phyloP scores from a whole-genome alignment of 2,797 vertebrate species.

The Atherinosoma microstoma region DNA sequence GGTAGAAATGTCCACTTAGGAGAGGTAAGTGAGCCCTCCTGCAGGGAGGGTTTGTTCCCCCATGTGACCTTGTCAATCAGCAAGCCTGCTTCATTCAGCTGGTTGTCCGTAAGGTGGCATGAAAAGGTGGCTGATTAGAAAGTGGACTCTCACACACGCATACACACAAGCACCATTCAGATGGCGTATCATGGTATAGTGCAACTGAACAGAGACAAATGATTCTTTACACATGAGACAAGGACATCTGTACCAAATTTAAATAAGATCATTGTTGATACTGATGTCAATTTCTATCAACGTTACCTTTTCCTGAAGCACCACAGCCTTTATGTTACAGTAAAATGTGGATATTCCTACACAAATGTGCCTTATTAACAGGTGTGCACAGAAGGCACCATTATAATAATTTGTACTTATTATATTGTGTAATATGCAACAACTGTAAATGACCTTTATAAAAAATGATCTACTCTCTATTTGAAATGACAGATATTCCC shows the following conservation, averaged over 20 bases:
- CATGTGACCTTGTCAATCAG: slow-evolving; percentile 62
- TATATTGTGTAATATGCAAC: not conserved
- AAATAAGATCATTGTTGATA: slow-evolving; percentile 24
- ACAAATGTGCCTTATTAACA: slow-evolving; percentile 4
- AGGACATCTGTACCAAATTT: slow-evolving; percentile 37
- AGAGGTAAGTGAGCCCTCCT: slow-evolving; percentile 58
- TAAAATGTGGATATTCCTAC: slow-evolving; percentile 6
- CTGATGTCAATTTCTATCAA: slow-evolving; percentile 25
- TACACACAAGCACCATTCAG: not conserved
- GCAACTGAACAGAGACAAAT: not conserved
- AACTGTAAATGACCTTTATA: not conserved
- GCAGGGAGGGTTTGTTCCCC: slow-evolving; percentile 35
- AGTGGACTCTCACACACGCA: not conserved
- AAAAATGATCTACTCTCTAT: too few relatives aligned
- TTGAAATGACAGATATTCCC: not conserved
- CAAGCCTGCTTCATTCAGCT: slow-evolving; percentile 20
- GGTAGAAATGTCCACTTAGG: slow-evolving; percentile 60
- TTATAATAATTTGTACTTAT: not conserved
- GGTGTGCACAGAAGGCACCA: not conserved
- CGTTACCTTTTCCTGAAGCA: slow-evolving; percentile 19
- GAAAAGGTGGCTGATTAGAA: slow-evolving; percentile 30
- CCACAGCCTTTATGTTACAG: slow-evolving; percentile 1
- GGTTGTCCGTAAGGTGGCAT: slow-evolving; percentile 34
- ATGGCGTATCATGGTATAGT: slow-evolving; percentile 32
- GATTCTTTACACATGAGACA: slow-evolving; percentile 35